phyloP scores from a whole-genome alignment of 2,797 vertebrate genomes.

The Platalea minor region DNA sequence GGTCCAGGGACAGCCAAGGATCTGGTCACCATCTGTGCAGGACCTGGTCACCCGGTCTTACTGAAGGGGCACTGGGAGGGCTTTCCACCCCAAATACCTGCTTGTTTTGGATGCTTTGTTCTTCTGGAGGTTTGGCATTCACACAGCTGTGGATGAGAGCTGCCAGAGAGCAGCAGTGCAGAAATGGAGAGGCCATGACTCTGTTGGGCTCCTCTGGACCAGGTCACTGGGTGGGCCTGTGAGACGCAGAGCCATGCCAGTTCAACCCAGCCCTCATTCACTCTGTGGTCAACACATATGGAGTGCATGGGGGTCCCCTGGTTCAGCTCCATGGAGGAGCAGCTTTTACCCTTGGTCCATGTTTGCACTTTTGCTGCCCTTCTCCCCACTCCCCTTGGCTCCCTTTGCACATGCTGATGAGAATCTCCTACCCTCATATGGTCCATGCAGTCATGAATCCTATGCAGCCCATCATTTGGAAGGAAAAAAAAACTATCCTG shows the following conservation, averaged over 20 bases:
- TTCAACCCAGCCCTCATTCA: background rate
- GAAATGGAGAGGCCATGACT: background rate
- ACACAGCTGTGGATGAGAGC: background rate
- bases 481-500: background rate
- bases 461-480: background rate
- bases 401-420: background rate
- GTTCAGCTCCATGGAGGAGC: background rate
- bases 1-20: background rate
- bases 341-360: background rate
- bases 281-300: accelerated
- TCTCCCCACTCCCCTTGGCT: background rate
- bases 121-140: background rate
- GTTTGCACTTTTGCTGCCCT: background rate
- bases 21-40: background rate
- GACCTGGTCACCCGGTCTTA: background rate
- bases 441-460: background rate
- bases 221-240: background rate
- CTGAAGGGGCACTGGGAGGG: background rate
- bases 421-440: background rate
- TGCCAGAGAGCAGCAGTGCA: background rate
- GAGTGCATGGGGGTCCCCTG: background rate
- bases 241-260: background rate
- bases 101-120: background rate
- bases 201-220: background rate
- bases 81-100: background rate